Base-by-base conservation (phyloP, 2,797 vertebrate genomes). In the Melanotaenia pygmaea region DNA sequence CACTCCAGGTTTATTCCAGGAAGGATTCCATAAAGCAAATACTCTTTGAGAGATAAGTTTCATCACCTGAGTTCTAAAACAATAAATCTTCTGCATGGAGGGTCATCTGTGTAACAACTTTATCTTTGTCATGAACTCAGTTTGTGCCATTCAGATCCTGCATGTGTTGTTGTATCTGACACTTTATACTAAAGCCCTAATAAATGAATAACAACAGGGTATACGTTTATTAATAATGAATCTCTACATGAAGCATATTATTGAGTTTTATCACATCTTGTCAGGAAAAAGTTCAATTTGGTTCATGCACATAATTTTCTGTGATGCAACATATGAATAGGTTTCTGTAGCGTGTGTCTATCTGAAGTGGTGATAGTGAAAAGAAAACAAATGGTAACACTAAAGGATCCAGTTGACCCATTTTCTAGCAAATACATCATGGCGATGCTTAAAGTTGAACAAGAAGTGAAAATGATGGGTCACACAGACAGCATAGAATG, bases 351-450 rank as follows among this genome's bases (percentile, higher is more conserved):
- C 10, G 26, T 28, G 20, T 35, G 32, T 51, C 14, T 67, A 11
- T 68, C 22, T 4, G 22, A 54, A 5, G 11, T 11, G 10, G 57
- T 56, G 72, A 40, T 7, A 20, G 2, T 50, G 50, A 40, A 50
- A 38, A 38, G 2, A 38, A 38, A 38, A 66, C 24, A 13, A 5
- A 65, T 9, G 20, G 43, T 37, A 18, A n/a, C 16, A 58, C 50
- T 45, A 57, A 50, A 7, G 28, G 56, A 61, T 64, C 70, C 2
- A 38, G 69, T 16, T 9, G 1, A 72, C 60, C 56, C 30, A 45
- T 54, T 73, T 82, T 73, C 62, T 67, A 14, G 47, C 12, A 73
- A 58, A 61, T 24, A 50, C 61, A 12, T 3, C 43, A 9, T 10
- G 9, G 43, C 34, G 30, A 11, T 14, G 20, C 66, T 34, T 12